These are phyloP conservation scores for Dilophus febrilis DNA, from an alignment of 2,888 invertebrate species.

Conservation along the genomic window DNA sequence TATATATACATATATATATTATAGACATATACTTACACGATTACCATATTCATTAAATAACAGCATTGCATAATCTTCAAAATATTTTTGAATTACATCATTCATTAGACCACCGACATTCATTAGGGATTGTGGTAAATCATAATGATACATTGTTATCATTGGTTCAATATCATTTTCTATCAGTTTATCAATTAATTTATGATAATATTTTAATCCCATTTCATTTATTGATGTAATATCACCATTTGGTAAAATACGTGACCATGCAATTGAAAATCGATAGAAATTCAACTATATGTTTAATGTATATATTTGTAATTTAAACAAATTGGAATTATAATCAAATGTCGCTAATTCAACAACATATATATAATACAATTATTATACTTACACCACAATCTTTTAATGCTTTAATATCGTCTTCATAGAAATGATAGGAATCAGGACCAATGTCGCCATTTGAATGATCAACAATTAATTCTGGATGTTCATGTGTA, in stretches of 20 bases:
- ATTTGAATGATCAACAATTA: slow-evolving; percentile 30
- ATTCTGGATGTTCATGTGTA: slow-evolving; percentile 21
- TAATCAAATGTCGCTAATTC: too few relatives aligned
- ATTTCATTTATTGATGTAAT: slow-evolving; percentile 36
- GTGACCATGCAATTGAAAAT: slow-evolving; percentile 45
- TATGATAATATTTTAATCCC: slow-evolving; percentile 46
- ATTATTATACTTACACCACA: slow-evolving; percentile 27
- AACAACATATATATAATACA: too few relatives aligned
- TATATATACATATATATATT: too few relatives aligned
- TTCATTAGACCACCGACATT: slow-evolving; percentile 36
- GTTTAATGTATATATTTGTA: too few relatives aligned
- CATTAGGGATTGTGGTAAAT: slow-evolving; percentile 35
- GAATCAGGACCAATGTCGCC: slow-evolving; percentile 43
- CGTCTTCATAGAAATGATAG: slow-evolving; percentile 39
- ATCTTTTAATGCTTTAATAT: slow-evolving; percentile 35
- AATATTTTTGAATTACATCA: slow-evolving; percentile 30
- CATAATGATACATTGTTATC: slow-evolving; percentile 39
- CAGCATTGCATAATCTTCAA: slow-evolving; percentile 32
- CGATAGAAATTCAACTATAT: slow-evolving; percentile 33
- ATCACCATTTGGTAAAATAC: slow-evolving; percentile 41
- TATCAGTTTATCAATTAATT: slow-evolving; percentile 41
- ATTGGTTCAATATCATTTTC: slow-evolving; percentile 42
- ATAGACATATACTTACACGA: too few relatives aligned
- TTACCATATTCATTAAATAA: slow-evolving; percentile 10
- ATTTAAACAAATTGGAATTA: too few relatives aligned